Evolutionary conservation across 2,888 invertebrate genomes (phyloP), one percentile per base, ranked within the genome.

Genomic region (Philereme vetulata): DNA sequence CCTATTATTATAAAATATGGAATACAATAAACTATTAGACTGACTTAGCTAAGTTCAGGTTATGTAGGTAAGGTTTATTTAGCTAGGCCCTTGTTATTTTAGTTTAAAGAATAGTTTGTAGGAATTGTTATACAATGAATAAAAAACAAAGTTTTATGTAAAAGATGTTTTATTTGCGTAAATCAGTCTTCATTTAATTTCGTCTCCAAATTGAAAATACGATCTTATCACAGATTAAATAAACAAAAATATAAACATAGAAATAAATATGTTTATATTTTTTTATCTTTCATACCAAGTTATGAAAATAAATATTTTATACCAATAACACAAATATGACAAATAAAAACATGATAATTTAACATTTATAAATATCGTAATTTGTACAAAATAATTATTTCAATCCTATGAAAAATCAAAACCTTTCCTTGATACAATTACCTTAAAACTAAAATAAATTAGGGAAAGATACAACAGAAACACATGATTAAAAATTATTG

Each of bases 171-270:
- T 72, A 77, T 74, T 69, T 50, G 61, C 52, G 50, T 67, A 70
- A 71, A 57, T 75, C 77, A 77, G 75, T 74, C 75, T 71, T 66
- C 21, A 32, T 21, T 42, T 42, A 5, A 5, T 21, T 21, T 21
- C 21, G 21, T 21, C 21, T 21, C 21, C 21, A 21, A 21, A 21
- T 42, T 10, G 42, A 38, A 38, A 38, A 38, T 4, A 21, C 5
- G 1, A 5, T 7, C 7, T 44, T 44, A 44, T 44, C 44, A 44
- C n/a, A 46, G 33, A n/a, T 33, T 10, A 33, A 33, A 46, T 21
- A 5, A 8, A 33, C n/a, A 46, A 46, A 46, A 46, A 33, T 44
- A 44, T 44, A 33, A 34, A 11, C 33, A 9, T 46, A 21, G 21
- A 21, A 21, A 8, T 33, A 21, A 21, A 8, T 33, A n/a, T 34